Evolutionary conservation across 2,113 vertebrate species (phyloP), one percentile per base, ranked within the genome.

Genomic region (Corvus cornix): DNA sequence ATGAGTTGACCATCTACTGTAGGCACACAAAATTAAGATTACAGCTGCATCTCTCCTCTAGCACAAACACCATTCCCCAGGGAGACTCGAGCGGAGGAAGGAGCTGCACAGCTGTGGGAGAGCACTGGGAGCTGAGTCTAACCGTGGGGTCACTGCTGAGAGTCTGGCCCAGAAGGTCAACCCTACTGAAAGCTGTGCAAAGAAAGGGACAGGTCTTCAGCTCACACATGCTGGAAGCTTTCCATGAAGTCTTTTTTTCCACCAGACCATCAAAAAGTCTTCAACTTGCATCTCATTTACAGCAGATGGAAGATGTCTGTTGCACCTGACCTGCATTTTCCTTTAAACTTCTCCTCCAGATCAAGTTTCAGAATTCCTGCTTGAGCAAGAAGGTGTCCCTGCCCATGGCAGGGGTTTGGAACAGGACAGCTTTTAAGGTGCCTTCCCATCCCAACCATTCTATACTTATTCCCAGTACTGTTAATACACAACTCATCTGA

Each of bases 1-100:
- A 12, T 0, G 4, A 56, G 28, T 0, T 62, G 20, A 39, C 12
- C 62, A 58, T 30, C 28, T 43, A 27, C 0, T 79, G 49, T 0
- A 53, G 53, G 59, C 53, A 76, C 37, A n/a, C 16, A 64, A 27
- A 95, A 93, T 49, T 27, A 53, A 2, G 6, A 35, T 28, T 66
- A 35, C 46, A 91, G 52, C 22, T 9, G 4, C 28, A n/a, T 44
- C 49, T 52, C 44, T 82, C 67, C 69, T 67, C 55, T 9, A 60
- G 43, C 22, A 64, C 26, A 68, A 89, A 60, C 18, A 24, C 6
- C 43, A 49, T 13, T 44, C 66, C 62, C 62, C 46, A 72, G 68
- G 60, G 55, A 82, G 37, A 44, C 9, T 17, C 0, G 0, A 56
- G 81, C 37, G 68, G 41, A 85, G 31, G 19, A 64, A 76, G 37